Percentiles rank a stretch among this genome's conserved stretches.
Evolutionary conservation across 2,113 vertebrate genomes (phyloP).

Genomic region (Oceanodroma tethys): DNA sequence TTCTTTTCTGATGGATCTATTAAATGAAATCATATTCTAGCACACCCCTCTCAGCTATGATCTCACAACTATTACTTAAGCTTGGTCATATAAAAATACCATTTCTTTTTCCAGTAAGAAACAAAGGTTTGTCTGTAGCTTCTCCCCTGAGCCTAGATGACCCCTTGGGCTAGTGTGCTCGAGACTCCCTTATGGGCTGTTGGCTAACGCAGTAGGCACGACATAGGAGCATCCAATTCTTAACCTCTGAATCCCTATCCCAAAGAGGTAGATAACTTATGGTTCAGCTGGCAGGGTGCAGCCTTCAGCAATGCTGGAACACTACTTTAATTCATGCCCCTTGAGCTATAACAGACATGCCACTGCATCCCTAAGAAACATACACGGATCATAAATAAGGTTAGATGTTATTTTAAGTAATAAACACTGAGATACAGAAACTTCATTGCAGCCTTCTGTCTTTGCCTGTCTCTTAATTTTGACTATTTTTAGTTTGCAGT

Average conservation of each 20-base stretch:
- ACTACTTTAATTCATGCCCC: constrained; percentile 35
- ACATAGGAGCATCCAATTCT: neutral
- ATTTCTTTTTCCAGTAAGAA: constrained; percentile 1
- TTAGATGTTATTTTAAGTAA: constrained; percentile 58
- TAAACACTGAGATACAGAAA: constrained; percentile 49
- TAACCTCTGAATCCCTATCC: constrained; percentile 43
- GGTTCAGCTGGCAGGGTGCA: constrained; percentile 31
- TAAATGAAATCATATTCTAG: constrained; percentile 33
- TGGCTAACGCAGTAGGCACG: neutral
- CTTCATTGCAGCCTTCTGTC: constrained; percentile 39
- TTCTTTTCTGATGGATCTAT: neutral
- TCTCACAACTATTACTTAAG: constrained; percentile 52
- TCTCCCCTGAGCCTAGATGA: constrained; percentile 37
- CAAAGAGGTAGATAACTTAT: constrained; percentile 35
- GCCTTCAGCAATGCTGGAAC: neutral
- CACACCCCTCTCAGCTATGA: neutral
- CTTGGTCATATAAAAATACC: constrained; percentile 3
- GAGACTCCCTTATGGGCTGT: neutral
- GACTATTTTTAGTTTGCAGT: constrained; percentile 52
- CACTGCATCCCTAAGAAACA: constrained; percentile 34
- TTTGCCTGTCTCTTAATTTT: constrained; percentile 4
- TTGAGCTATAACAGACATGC: constrained; percentile 44
- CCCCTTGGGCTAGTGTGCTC: neutral
- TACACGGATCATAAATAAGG: constrained; percentile 33
- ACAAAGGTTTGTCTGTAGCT: constrained; percentile 41